Evolutionary conservation across 2,888 invertebrate genomes (phyloP).

Genomic region (Acleris sparsana): DNA sequence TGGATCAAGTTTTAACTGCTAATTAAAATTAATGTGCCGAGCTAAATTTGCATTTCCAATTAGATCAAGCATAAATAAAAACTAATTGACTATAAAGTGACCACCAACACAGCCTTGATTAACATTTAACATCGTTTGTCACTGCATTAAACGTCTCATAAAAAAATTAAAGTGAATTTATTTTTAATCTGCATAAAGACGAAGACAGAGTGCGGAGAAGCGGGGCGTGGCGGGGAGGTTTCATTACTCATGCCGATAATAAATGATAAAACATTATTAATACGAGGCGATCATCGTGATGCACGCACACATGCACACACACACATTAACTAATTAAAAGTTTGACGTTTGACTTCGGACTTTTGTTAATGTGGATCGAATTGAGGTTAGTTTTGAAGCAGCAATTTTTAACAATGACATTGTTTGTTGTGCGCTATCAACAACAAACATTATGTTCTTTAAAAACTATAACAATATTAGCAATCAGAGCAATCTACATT

Average conservation of each 20-base stretch:
- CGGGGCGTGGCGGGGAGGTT: constrained; percentile 80
- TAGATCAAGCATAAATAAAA: constrained; percentile 36
- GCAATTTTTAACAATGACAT: neutral
- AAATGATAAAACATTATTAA: constrained; percentile 84
- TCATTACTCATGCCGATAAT: constrained; percentile 81
- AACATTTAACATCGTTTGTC: constrained; percentile 68
- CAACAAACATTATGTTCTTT: neutral
- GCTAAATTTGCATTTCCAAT: constrained; percentile 35
- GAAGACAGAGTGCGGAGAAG: constrained; percentile 76
- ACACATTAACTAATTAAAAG: constrained; percentile 77
- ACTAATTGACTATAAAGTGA: constrained; percentile 38
- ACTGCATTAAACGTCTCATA: constrained; percentile 65
- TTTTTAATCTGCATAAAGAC: constrained; percentile 75
- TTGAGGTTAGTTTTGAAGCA: constrained; percentile 2
- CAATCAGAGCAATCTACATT: no score
- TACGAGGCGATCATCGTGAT: constrained; percentile 66
- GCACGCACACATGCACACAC: constrained; percentile 67
- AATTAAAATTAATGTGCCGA: constrained; percentile 7
- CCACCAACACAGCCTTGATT: constrained; percentile 45
- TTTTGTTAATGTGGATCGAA: constrained; percentile 36
- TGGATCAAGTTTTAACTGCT: no score
- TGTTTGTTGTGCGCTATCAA: neutral
- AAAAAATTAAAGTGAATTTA: constrained; percentile 50
- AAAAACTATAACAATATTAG: no score
- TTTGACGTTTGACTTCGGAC: constrained; percentile 54